Evolutionary conservation across 2,888 invertebrate genomes (phyloP), one percentile per base, ranked within the genome.

Genomic region (Galerucella calmariensis): DNA sequence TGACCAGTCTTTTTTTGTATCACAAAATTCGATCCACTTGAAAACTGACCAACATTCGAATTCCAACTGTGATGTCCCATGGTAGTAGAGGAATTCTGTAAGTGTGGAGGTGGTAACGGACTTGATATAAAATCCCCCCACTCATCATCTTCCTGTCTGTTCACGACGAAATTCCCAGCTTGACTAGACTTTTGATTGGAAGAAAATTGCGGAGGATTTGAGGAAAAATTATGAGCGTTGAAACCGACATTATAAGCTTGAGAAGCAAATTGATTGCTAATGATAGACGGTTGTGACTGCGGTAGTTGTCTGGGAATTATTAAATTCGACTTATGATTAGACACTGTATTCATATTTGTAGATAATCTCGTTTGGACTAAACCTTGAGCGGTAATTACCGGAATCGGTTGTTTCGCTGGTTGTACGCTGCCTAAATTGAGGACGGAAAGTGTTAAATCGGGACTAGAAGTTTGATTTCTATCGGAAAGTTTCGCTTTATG

Each of bases 111-210:
- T 3, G 76, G 78, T 56, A 89, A 87, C 11, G 86, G 86, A 80
- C 88, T 89, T n/a, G 89, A 90, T 6, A 90, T 89, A 83, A 90
- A 90, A 80, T 90, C 90, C 3, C 89, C 88, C 90, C 90, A 90
- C 78, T 90, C 90, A 73, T 90, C 90, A 41, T 90, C 90, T 53
- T 86, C 86, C 27, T 79, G 77, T 2, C 59, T 59, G 14, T 72
- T 72, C 51, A 20, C 46, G 1, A 44, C 44, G 5, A 65, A 44
- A 16, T 20, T 65, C 12, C 41, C 44, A 2, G 48, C 35, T 62
- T 71, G 67, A 63, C 62, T 66, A 46, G 63, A 61, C 63, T 70
- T 65, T 41, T 63, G 63, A 46, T 61, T 70, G 16, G 65, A 66
- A 69, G 20, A 16, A 5, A 41, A 63, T 27, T 63, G 72, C 20